Conservation (phyloP, 2,888 invertebrate species). For the Nesidiocoris tenuis region DNA sequence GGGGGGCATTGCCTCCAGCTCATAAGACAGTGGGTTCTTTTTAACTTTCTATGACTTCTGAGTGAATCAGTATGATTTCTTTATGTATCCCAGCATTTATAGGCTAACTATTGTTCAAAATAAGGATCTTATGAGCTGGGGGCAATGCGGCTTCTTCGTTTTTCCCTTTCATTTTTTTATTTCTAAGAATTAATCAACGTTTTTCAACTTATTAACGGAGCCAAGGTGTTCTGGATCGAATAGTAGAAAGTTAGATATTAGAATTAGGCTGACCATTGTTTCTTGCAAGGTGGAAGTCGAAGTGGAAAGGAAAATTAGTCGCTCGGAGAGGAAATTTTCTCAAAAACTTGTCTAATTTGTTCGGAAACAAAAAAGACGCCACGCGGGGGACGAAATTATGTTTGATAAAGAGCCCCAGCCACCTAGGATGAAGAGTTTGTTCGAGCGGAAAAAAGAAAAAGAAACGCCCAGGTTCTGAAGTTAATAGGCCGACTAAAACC, state of each 20-base stretch:
- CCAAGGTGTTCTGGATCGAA: too few relatives aligned
- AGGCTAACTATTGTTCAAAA: too few relatives aligned
- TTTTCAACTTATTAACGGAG: too few relatives aligned
- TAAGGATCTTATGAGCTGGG: too few relatives aligned
- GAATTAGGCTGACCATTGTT: neutral
- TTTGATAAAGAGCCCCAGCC: slow-evolving; percentile 39
- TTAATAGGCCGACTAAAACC: slow-evolving; percentile 36
- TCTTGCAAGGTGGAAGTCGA: neutral
- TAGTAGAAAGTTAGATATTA: slow-evolving; percentile 6
- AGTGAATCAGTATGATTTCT: too few relatives aligned
- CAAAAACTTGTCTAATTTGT: slow-evolving; percentile 37
- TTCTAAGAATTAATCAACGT: too few relatives aligned
- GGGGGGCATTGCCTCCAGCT: too few relatives aligned
- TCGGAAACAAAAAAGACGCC: slow-evolving; percentile 21
- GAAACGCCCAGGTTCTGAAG: slow-evolving; percentile 17
- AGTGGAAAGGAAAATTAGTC: slow-evolving; percentile 30
- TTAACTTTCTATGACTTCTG: too few relatives aligned
- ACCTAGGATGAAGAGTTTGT: slow-evolving; percentile 39
- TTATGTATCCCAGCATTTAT: too few relatives aligned
- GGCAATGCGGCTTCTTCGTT: too few relatives aligned
- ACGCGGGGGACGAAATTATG: slow-evolving; percentile 24
- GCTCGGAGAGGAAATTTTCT: slow-evolving; percentile 27
- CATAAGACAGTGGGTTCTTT: too few relatives aligned
- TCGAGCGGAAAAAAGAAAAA: neutral
- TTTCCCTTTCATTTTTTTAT: too few relatives aligned